These are phyloP conservation scores for Eucera pruinosa DNA, from an alignment of 2,888 invertebrate species.

Conservation along the genomic window DNA sequence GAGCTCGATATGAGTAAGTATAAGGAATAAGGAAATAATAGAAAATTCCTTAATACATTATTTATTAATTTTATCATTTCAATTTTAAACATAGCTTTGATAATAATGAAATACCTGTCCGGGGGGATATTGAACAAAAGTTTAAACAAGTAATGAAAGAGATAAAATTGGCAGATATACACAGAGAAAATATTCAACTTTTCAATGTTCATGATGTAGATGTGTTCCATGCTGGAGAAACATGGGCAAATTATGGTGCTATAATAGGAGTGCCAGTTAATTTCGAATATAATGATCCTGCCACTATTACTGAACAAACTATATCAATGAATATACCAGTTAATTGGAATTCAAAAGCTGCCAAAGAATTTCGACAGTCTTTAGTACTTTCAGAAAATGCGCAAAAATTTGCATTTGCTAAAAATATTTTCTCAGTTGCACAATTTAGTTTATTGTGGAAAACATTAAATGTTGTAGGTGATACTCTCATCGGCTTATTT, in stretches of 20 bases:
- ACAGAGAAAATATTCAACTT: conserved; percentile 86
- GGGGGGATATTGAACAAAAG: conserved; percentile 82
- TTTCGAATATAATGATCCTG: conserved; percentile 83
- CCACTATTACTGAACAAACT: conserved; percentile 86
- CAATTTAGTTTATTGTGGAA: conserved; percentile 85
- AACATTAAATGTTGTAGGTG: no score
- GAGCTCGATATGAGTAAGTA: conserved; percentile 88
- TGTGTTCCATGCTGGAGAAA: conserved; percentile 88
- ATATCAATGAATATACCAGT: conserved; percentile 87
- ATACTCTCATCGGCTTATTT: no score
- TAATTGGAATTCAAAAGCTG: conserved; percentile 88
- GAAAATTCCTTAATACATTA: background rate
- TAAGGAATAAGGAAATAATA: background rate
- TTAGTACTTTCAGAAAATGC: conserved; percentile 91
- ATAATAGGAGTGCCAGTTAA: conserved; percentile 91
- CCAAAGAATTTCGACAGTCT: conserved; percentile 87
- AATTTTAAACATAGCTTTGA: conserved; percentile 18
- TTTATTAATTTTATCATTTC: conserved; percentile 7
- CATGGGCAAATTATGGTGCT: conserved; percentile 85
- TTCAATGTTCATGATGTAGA: conserved; percentile 91
- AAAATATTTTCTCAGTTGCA: conserved; percentile 88
- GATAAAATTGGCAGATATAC: conserved; percentile 85
- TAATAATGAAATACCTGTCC: conserved; percentile 17
- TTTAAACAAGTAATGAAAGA: conserved; percentile 87
- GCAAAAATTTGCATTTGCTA: conserved; percentile 92